Conservation (phyloP, 2,113 vertebrate species). For the Corythoichthys haematopterus region DNA sequence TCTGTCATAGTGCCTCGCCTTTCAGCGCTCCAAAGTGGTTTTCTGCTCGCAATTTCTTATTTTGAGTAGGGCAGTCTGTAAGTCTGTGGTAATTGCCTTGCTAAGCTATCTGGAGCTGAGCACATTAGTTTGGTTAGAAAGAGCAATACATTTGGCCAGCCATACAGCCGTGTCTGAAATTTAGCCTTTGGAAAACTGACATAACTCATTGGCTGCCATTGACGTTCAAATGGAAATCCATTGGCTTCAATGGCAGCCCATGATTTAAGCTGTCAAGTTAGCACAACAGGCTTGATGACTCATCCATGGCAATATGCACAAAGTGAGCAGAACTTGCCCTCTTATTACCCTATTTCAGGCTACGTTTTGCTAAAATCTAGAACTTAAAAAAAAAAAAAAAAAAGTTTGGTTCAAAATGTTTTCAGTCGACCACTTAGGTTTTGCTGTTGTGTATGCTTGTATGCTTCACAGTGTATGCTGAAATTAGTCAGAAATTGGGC, state of each 20-base stretch:
- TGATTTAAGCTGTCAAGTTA: too few relatives aligned
- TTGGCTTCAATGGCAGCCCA: too few relatives aligned
- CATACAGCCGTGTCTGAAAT: background rate
- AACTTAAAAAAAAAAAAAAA: too few relatives aligned
- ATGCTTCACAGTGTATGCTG: too few relatives aligned
- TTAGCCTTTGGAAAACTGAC: background rate
- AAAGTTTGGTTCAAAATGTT: too few relatives aligned
- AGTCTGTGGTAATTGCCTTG: background rate
- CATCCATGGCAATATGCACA: background rate
- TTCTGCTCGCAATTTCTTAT: background rate
- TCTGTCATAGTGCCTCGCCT: conserved; percentile 37
- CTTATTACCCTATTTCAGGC: background rate
- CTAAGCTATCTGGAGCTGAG: background rate
- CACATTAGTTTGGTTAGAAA: background rate
- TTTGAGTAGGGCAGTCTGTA: background rate
- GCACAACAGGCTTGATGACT: background rate
- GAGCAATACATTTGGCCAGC: background rate
- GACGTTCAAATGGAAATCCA: too few relatives aligned
- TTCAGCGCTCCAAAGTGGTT: conserved; percentile 25
- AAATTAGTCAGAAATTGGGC: too few relatives aligned
- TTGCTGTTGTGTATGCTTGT: too few relatives aligned
- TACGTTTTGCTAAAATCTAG: too few relatives aligned
- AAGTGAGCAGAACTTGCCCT: background rate
- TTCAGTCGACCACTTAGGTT: too few relatives aligned
- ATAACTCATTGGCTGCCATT: background rate